phyloP scores from a whole-genome alignment of 2,888 invertebrate species.

The Panzeria rudis region DNA sequence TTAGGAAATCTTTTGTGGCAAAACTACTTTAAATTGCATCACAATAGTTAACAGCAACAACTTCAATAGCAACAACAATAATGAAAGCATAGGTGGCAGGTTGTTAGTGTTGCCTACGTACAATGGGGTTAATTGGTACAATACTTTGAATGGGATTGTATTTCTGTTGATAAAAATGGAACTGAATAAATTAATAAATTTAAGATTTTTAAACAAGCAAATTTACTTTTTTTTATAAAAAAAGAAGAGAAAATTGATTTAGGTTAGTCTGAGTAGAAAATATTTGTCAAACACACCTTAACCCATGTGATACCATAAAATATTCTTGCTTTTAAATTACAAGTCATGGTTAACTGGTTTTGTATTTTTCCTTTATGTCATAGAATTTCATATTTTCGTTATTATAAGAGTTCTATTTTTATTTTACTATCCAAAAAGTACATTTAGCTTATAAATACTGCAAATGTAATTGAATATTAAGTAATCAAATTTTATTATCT shows the following conservation, averaged over 20 bases:
- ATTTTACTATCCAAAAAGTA: too few relatives aligned
- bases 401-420: too few relatives aligned
- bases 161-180: conserved; percentile 7
- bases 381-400: too few relatives aligned
- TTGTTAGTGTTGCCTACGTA: conserved; percentile 3
- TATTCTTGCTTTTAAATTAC: too few relatives aligned
- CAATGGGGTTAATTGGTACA: conserved; percentile 55
- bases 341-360: too few relatives aligned
- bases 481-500: conserved; percentile 32
- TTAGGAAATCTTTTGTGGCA: conserved; percentile 42
- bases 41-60: conserved; percentile 42
- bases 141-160: background rate
- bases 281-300: background rate
- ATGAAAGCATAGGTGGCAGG: background rate
- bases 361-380: too few relatives aligned
- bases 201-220: background rate
- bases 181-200: conserved; percentile 7
- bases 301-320: background rate
- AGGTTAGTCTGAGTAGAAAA: background rate
- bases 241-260: background rate
- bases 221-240: background rate
- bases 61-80: conserved; percentile 1
- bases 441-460: background rate
- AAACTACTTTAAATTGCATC: conserved; percentile 51
- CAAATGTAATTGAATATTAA: background rate